Base-by-base conservation (phyloP, 2,888 invertebrate genomes). In the Rugalucina vietnamica region DNA sequence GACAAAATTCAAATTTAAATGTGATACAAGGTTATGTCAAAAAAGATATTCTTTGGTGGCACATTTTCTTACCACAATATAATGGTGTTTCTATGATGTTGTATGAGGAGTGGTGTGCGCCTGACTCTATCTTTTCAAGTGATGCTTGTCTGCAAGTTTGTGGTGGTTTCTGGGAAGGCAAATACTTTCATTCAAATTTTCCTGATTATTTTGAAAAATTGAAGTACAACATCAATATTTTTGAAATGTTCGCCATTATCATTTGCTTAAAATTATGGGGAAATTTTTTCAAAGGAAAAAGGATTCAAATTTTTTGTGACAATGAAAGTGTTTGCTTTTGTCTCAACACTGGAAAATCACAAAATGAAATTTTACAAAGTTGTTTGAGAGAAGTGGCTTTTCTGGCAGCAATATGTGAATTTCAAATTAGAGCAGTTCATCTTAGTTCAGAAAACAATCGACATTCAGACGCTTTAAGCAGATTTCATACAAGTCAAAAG, bases 371-470 rank as follows among this genome's bases (percentile, higher is more conserved):
- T 43, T 34, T 81, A 54, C 81, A 81, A 37, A 32, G 24, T n/a
- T 75, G 70, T 54, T 32, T 81, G 10, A 39, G 81, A n/a, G 80
- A 81, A 75, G 50, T 81, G 4, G 37, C 43, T 29, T 76, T 81
- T 57, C 5, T 76, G 32, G 65, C 74, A 37, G 74, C 81, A n/a
- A 32, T 50, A 29, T 18, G 36, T 18, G 72, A 79, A 21, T 79
- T 37, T 79, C 54, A 79, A 49, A 39, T 79, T 2, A 71, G 29
- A 24, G 71, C 71, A 27, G 39, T 54, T 10, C 71, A 78, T 71
- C 32, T 49, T 18, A 21, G 36, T 4, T 27, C 49, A 34, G 21
- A 1, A 34, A 34, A 10, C 8, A 78, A 78, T 18, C n/a, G 71
- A 14, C 5, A 71, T 29, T 18, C 78, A 24, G 78, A 70, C 71